Evolutionary conservation across 2,113 vertebrate species (phyloP), one percentile per base, ranked within the genome.

Genomic region (Casuarius casuarius): DNA sequence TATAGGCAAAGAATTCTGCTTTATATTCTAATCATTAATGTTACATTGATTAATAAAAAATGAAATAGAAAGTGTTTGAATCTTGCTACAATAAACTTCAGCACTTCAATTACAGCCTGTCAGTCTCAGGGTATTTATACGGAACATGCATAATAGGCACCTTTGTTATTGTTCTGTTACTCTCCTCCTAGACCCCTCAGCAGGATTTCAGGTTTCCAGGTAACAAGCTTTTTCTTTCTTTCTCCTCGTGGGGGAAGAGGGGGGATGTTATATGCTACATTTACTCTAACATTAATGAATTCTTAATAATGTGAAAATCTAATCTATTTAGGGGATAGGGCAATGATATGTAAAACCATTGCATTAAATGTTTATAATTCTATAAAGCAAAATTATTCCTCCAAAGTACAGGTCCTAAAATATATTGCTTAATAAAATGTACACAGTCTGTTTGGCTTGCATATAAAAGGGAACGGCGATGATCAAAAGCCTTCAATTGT

Each of bases 211-310:
- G 28, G 44, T 84, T 90, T 94, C 84, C 75, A 87, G 87, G 68
- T 77, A 86, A 83, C 19, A 80, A 74, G 40, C 17, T 58, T 38
- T 38, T 40, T 65, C 40, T 65, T 40, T 38, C 14, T 65, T 63
- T 38, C 35, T 18, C 23, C 52, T 38, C 38, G 52, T 48, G 46
- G 29, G 56, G 56, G 26, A 58, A 10, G 16, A 58, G 16, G 31
- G 54, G 42, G 35, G 90, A 81, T 93, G 87, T 87, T 71, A 67
- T 52, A 72, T 40, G 56, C 72, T 90, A 89, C 79, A 59, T 93
- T 97, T 94, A 77, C 56, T 38, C 26, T 71, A 83, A 78, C 38
- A 68, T 88, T 75, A 92, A 84, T 87, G 79, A 92, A 76, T 58
- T 78, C 65, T 49, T 86, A 80, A 54, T 72, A 88, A 81, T n/a